Percentiles rank a stretch among this genome's conserved stretches.
Evolutionary conservation across 2,113 vertebrate genomes (phyloP).

Genomic region (Apteryx owenii): DNA sequence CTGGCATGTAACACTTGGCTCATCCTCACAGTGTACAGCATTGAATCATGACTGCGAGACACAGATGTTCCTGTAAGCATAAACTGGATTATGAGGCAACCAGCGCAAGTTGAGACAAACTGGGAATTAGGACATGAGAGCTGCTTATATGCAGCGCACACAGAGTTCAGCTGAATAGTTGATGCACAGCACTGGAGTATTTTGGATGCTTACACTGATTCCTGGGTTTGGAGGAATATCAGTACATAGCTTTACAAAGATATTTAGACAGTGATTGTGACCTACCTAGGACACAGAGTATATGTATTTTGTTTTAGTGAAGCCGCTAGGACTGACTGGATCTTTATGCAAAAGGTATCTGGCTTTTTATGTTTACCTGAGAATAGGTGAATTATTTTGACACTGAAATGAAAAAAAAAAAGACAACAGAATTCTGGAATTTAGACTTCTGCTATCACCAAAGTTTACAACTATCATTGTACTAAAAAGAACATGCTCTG

Average conservation of each 20-base stretch:
- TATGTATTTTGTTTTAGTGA: background rate
- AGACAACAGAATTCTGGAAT: background rate
- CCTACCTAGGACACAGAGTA: background rate
- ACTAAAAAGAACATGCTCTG: background rate
- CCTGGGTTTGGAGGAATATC: background rate
- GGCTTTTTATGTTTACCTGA: background rate
- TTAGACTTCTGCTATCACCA: background rate
- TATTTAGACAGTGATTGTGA: background rate
- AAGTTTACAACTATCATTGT: background rate
- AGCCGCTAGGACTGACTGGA: background rate
- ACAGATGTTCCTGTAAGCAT: background rate
- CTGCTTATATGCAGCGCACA: background rate
- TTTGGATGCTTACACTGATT: background rate
- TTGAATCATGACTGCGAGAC: background rate
- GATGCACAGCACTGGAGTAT: background rate
- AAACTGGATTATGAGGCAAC: background rate
- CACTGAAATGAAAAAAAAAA: background rate
- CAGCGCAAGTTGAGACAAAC: background rate
- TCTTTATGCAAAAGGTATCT: background rate
- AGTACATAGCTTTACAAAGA: background rate
- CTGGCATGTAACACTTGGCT: background rate
- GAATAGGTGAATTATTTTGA: background rate
- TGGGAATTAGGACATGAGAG: background rate
- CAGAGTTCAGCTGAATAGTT: background rate
- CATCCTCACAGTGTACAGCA: no score